A percentile compares a stretch with the other conserved stretches of the same genome.
phyloP scores from a whole-genome alignment of 2,888 invertebrate genomes.

The Tolmerus cingulatus region DNA sequence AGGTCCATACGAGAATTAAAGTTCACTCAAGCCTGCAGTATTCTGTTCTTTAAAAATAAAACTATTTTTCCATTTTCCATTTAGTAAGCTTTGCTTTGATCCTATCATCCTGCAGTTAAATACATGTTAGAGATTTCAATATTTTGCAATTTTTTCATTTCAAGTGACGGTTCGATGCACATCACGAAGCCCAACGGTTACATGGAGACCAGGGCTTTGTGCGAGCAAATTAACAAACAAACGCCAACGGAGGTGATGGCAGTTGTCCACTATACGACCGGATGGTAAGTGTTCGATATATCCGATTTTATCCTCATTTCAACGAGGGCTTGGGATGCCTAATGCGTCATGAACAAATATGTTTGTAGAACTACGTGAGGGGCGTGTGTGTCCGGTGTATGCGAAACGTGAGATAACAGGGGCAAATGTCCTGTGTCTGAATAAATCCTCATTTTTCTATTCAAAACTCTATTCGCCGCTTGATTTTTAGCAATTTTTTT shows the following conservation, averaged over 20 bases:
- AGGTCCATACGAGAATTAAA: no score
- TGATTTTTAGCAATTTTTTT: neutral
- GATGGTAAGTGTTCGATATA: conserved; percentile 68
- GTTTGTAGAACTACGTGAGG: neutral
- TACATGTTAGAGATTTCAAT: conserved; percentile 36
- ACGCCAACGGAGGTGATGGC: conserved; percentile 68
- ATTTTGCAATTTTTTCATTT: neutral
- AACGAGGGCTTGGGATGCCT: neutral
- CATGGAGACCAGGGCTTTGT: conserved; percentile 63
- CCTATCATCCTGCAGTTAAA: conserved; percentile 13
- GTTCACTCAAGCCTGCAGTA: no score
- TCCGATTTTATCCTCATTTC: neutral
- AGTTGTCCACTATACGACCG: conserved; percentile 76
- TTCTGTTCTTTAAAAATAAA: no score
- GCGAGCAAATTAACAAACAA: conserved; percentile 64
- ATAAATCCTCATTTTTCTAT: neutral
- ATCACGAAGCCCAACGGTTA: conserved; percentile 63
- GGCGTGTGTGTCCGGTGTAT: neutral
- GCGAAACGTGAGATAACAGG: neutral
- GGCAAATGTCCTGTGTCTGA: neutral
- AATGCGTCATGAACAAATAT: neutral
- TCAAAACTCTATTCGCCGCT: neutral
- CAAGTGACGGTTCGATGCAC: conserved; percentile 64
- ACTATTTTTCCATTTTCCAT: neutral
- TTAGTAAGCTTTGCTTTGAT: conserved; percentile 31